Percentiles rank a stretch among this genome's conserved stretches.
phyloP scores from a whole-genome alignment of 1,140 invertebrate genomes.

The Neuroterus valhalla region DNA sequence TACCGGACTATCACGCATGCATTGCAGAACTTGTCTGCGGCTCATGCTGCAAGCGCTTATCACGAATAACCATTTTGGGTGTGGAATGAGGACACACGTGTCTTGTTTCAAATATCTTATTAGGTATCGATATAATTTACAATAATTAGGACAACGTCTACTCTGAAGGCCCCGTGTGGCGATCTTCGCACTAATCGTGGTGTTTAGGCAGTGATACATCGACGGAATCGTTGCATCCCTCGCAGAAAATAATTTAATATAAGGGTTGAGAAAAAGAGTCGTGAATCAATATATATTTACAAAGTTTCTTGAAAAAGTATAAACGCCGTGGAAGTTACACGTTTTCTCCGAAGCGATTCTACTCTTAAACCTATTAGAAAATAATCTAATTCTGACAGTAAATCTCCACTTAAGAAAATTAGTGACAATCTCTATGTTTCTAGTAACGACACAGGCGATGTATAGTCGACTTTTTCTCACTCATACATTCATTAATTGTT shows the following conservation, averaged over 20 bases:
- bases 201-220: neutral
- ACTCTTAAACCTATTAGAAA: neutral
- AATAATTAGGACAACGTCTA: neutral
- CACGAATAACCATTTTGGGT: neutral
- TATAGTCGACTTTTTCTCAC: neutral
- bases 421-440: neutral
- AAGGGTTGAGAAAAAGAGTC: constrained; percentile 33
- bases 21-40: too few relatives aligned
- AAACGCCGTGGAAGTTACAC: constrained; percentile 34
- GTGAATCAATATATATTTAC: constrained; percentile 60
- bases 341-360: constrained; percentile 32
- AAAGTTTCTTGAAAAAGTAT: constrained; percentile 49
- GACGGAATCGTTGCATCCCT: neutral
- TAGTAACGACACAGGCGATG: neutral
- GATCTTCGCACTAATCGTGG: neutral
- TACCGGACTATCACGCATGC: too few relatives aligned
- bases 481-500: neutral
- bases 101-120: constrained; percentile 13
- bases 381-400: neutral
- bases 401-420: neutral
- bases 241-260: constrained; percentile 28
- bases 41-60: too few relatives aligned
- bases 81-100: neutral
- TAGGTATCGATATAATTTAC: constrained; percentile 24
- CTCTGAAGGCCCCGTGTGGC: neutral